Percentiles rank a stretch among this genome's conserved stretches.
Conservation (phyloP, 2,888 invertebrate species). For the Diogma glabrata region DNA sequence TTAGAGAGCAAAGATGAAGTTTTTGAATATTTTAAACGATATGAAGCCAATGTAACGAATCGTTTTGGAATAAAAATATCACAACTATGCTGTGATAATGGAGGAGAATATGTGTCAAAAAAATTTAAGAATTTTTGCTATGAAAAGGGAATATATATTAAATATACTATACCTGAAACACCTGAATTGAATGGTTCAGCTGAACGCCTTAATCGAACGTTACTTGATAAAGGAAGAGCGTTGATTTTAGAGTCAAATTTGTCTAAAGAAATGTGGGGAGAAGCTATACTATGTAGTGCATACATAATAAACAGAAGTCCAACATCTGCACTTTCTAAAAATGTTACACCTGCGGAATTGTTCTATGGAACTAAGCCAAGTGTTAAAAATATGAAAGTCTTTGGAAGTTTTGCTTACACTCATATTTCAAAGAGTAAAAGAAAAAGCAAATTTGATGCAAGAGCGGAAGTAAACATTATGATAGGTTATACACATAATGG, state of each 20-base stretch:
- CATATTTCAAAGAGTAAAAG: background rate
- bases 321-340: background rate
- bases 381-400: background rate
- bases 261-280: background rate
- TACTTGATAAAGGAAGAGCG: background rate
- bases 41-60: too few species aligned
- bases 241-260: background rate
- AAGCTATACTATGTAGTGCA: background rate
- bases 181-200: background rate
- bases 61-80: background rate
- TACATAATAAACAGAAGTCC: background rate
- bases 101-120: background rate
- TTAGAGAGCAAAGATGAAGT: too few species aligned
- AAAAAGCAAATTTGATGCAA: background rate
- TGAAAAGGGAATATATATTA: background rate
- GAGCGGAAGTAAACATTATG: background rate
- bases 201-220: background rate
- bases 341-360: background rate
- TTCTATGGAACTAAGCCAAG: background rate
- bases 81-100: background rate
- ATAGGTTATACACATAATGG: too few species aligned
- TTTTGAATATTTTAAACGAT: too few species aligned
- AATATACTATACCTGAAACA: background rate
- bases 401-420: background rate
- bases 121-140: too few species aligned